Conservation (phyloP, 2,888 invertebrate genomes). For the Cerceris rybyensis region DNA sequence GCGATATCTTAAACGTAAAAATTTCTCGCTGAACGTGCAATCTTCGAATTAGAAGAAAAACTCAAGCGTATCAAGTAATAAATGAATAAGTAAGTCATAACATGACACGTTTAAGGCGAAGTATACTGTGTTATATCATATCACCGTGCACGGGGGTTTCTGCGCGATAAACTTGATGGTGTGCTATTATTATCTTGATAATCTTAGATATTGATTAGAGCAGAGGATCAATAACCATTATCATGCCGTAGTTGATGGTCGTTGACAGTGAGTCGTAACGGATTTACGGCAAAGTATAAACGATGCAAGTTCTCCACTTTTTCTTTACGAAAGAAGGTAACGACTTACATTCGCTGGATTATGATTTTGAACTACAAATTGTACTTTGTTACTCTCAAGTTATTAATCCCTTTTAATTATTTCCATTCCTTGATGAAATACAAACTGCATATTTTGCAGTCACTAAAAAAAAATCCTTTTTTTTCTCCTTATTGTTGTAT, state of each 20-base stretch:
- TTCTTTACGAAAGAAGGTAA: constrained; percentile 11
- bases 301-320: constrained; percentile 26
- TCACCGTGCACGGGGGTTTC: constrained; percentile 42
- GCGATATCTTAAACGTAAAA: too few species aligned
- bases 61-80: not conserved
- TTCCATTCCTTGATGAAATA: not conserved
- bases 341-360: constrained; percentile 23
- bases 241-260: constrained; percentile 52
- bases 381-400: constrained; percentile 23
- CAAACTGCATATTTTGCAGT: not conserved
- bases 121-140: constrained; percentile 31
- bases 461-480: not conserved
- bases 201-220: constrained; percentile 62
- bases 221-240: constrained; percentile 64
- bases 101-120: not conserved
- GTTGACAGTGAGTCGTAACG: constrained; percentile 57
- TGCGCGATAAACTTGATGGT: constrained; percentile 57
- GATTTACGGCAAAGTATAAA: constrained; percentile 35
- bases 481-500: too few species aligned
- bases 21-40: not conserved
- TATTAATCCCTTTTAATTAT: constrained; percentile 18
- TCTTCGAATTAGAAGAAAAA: not conserved
- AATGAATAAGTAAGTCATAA: not conserved
- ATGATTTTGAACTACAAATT: constrained; percentile 35
- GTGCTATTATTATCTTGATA: constrained; percentile 63